Conservation (phyloP, 2,888 invertebrate species). For the Hybos culiciformis region DNA sequence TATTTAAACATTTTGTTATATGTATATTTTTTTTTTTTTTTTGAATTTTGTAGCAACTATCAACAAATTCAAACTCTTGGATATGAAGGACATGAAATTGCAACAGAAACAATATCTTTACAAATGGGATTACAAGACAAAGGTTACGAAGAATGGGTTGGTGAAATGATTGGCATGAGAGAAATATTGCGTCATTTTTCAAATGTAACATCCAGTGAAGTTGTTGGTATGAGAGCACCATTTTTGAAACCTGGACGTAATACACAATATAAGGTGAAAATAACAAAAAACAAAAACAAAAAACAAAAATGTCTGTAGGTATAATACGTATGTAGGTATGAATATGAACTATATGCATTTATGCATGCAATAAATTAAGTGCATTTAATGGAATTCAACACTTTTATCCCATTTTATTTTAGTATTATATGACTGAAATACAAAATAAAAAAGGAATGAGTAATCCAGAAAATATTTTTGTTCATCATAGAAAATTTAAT, state of each 20-base stretch:
- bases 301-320: too few species aligned
- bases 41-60: conserved; percentile 62
- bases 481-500: too few species aligned
- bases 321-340: too few species aligned
- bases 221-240: conserved; percentile 78
- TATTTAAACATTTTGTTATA: conserved; percentile 1
- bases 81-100: conserved; percentile 75
- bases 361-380: too few species aligned
- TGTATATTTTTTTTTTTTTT: conserved; percentile 3
- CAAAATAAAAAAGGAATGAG: too few species aligned
- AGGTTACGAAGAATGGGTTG: conserved; percentile 85
- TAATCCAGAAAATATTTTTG: too few species aligned
- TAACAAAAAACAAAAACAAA: not conserved
- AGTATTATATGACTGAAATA: too few species aligned
- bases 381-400: too few species aligned
- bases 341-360: too few species aligned
- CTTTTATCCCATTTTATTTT: too few species aligned
- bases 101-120: conserved; percentile 47
- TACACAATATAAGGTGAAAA: conserved; percentile 71
- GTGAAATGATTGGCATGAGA: conserved; percentile 88
- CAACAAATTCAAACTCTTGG: conserved; percentile 81
- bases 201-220: conserved; percentile 65
- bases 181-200: conserved; percentile 72
- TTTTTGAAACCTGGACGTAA: conserved; percentile 86
- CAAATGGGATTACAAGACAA: conserved; percentile 79